Evolutionary conservation across 2,888 invertebrate genomes (phyloP), one percentile per base, ranked within the genome.

Genomic region (Sinelater perroti): DNA sequence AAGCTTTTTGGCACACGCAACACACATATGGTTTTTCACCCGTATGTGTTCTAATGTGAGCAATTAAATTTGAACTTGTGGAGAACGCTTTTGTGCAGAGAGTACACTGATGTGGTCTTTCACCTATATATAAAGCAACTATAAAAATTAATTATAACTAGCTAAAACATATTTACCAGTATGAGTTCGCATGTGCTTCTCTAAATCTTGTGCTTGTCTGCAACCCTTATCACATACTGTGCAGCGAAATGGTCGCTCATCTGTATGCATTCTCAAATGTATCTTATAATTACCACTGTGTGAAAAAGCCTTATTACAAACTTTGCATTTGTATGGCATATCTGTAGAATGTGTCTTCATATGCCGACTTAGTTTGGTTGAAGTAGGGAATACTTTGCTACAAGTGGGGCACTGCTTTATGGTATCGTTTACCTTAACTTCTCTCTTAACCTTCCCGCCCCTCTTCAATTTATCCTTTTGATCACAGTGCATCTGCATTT

Each of bases 151-250:
- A 13, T 10, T 2, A 5, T 13, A 2, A 2, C 2, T 7, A 16
- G 3, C 30, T 30, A 3, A 11, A 3, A 30, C 6, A 10, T 14
- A 33, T 33, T 42, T 60, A 75, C 80, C 80, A 46, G 79, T 80
- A 67, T 81, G 81, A 7, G 78, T 78, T 54, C 79, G 68, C 73
- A 78, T 75, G 64, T 81, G 81, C 56, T 80, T 80, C 24, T 80
- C 78, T 40, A 80, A 70, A 68, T 80, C 80, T 52, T 79, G 79
- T 6, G 78, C 76, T 59, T 80, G 80, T 17, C 78, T 66, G 66
- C 79, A 80, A 4, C 76, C 77, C 63, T 78, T 80, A 57, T 72
- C 70, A 64, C 81, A 81, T 10, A 79, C 74, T 2, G 73, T 70
- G 67, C 81, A 81, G 20, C 72, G 69, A 65, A 76, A 80, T 3